Conservation (phyloP, 2,888 invertebrate species). For the Elmis aenea region DNA sequence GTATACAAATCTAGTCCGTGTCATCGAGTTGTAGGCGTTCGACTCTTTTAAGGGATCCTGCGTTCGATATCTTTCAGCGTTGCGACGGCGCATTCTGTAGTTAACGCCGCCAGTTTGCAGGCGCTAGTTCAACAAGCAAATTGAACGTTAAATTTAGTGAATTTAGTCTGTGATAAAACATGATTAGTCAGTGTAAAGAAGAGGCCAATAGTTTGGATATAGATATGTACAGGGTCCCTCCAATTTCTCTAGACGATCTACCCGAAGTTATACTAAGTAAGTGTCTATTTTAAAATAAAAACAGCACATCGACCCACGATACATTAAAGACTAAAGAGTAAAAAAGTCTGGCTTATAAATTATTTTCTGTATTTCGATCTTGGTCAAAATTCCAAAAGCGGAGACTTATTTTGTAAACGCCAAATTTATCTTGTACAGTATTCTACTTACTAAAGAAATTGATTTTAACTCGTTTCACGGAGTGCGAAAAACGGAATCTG, state of each 20-base stretch:
- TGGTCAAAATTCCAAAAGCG: too few relatives aligned
- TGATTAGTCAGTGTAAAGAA: slow-evolving; percentile 42
- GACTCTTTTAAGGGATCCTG: slow-evolving; percentile 18
- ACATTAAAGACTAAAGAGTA: too few relatives aligned
- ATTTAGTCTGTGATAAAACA: slow-evolving; percentile 27
- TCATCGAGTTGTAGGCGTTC: slow-evolving; percentile 20
- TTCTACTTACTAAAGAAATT: too few relatives aligned
- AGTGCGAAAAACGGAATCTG: too few relatives aligned
- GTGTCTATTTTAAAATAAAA: too few relatives aligned
- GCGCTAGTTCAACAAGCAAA: slow-evolving; percentile 20
- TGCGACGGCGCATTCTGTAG: slow-evolving; percentile 36
- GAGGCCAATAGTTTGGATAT: slow-evolving; percentile 36
- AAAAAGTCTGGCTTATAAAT: too few relatives aligned
- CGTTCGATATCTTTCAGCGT: slow-evolving; percentile 23
- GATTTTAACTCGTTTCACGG: too few relatives aligned
- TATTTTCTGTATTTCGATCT: too few relatives aligned
- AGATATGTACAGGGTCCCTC: slow-evolving; percentile 63
- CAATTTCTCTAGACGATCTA: slow-evolving; percentile 67
- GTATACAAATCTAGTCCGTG: slow-evolving; percentile 25
- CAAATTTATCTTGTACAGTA: too few relatives aligned
- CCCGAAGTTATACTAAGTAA: slow-evolving; percentile 70
- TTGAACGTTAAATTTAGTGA: slow-evolving; percentile 18
- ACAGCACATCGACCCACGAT: too few relatives aligned
- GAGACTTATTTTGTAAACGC: too few relatives aligned
- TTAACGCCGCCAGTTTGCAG: slow-evolving; percentile 16